Base-by-base conservation (phyloP, 2,797 vertebrate genomes). In the Arrhamphus sclerolepis region DNA sequence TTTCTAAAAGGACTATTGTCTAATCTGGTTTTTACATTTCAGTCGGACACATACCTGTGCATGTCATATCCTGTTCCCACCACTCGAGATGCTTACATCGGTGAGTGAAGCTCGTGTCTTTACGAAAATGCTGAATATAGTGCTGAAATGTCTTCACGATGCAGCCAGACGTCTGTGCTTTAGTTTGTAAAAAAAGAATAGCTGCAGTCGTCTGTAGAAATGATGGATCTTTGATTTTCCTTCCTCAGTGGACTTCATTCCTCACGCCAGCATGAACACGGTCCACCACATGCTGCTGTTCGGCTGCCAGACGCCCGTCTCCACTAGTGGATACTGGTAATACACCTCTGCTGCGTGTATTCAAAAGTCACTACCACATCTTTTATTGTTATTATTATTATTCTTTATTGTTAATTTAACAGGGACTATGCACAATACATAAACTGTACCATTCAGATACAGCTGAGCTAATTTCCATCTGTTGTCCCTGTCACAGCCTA, bases 251-350 rank as follows among this genome's bases (percentile, higher is more conserved):
- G 96, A 98, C 91, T 99, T 98, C 84, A 92, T 93, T 56, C 97
- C 97, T 81, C 94, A 90, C 70, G 97, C 96, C 82, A 97, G 90
- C 69, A 99, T 99, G 97, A 93, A 96, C 66, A 98, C 95, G 18
- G 95, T 96, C 57, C 97, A 99, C 77, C 97, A 99, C 79, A 98
- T 99, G 97, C 87, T 99, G 28, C 91, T 99, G 28, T 99, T 96
- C 40, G 96, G 97, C 87, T 99, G 97, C 83, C 92, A 91, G 79
- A 93, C 89, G 49, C 97, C 97, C 1, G 92, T 90, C 8, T 95
- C 95, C 67, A 90, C 91, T 29, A 92, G 92, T 72, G 90, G 81
- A 71, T 96, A 95, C 88, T 99, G 97, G 97, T 98, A 94, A 94
- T 90, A 42, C 24, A 10, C 11, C 7, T 29, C 44, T 31, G 13